Base-by-base conservation (phyloP, 2,113 vertebrate genomes). In the Eulacestoma nigropectus region DNA sequence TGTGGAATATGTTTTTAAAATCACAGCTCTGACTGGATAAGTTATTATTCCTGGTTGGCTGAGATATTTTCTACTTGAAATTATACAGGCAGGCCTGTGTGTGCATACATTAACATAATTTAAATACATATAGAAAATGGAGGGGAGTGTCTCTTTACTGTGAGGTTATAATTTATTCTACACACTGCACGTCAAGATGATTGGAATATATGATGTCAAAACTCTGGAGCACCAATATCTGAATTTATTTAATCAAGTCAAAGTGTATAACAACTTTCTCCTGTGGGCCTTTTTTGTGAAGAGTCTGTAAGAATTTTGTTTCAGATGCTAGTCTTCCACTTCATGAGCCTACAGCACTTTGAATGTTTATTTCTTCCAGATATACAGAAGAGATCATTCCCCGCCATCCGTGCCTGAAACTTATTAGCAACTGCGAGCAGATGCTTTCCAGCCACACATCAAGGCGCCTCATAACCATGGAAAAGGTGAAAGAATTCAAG, bases 351-450 rank as follows among this genome's bases (percentile, higher is more conserved):
- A 6, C 33, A 84, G 77, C 76, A 83, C 47, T 92, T 22, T 59
- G 77, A 78, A 76, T 88, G 90, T 97, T 96, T 97, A 90, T 97
- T 93, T 93, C 74, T 94, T 97, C 68, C 98, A 99, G 99, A 96
- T 99, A 99, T 73, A 98, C 98, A 49, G 99, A 99, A 68, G 98
- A 99, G 96, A 98, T 98, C 97, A 87, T 99, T 63, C 99, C 99
- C 59, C 97, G 98, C 93, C 99, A 99, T 94, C 99, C 99, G 0
- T 99, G 99, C 98, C 98, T 99, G 94, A 98, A 94, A 87, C 98
- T 99, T 93, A 86, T 99, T 97, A 99, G 99, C 97, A 99, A 99
- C 97, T 99, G 99, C 59, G 99, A 99, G 96, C 99, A 99, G 98
- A 98, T 97, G 32, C 98, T 99, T 78, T 99, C 99, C 95, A 99